Conservation (phyloP, 1,140 invertebrate species). For the Plutomurus gul region DNA sequence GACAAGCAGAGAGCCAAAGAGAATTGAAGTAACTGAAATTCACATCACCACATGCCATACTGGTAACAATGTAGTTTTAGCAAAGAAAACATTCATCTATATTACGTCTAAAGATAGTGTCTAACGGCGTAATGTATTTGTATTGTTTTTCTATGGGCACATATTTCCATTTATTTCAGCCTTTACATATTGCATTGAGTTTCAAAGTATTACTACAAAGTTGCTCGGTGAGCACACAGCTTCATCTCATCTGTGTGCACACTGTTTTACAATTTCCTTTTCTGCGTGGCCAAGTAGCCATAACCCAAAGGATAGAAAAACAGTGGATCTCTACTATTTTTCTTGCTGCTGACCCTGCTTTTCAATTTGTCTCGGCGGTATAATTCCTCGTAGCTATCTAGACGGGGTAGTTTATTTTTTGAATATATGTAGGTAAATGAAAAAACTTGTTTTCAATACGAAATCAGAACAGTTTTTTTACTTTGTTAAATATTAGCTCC, state of each 20-base stretch:
- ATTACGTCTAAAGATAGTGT: background rate
- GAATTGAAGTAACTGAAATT: conserved; percentile 23
- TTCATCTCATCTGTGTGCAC: background rate
- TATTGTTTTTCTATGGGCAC: background rate
- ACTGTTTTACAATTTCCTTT: background rate
- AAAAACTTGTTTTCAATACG: no score
- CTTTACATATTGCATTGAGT: no score
- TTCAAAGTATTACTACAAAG: no score
- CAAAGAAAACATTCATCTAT: conserved; percentile 1
- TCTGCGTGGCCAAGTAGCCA: background rate
- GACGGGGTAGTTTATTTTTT: background rate
- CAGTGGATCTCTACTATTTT: background rate
- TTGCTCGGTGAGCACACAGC: no score
- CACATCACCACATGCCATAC: conserved; percentile 8
- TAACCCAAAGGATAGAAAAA: no score
- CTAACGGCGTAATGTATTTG: background rate
- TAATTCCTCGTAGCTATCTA: no score
- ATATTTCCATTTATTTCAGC: conserved; percentile 19
- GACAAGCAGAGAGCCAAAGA: conserved; percentile 8
- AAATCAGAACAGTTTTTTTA: no score
- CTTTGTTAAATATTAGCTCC: no score
- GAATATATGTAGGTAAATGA: background rate
- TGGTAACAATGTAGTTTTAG: background rate
- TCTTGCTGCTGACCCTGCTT: background rate
- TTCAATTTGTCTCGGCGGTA: no score